phyloP scores from a whole-genome alignment of 2,888 invertebrate species.

The Caenorhabditis sinica region DNA sequence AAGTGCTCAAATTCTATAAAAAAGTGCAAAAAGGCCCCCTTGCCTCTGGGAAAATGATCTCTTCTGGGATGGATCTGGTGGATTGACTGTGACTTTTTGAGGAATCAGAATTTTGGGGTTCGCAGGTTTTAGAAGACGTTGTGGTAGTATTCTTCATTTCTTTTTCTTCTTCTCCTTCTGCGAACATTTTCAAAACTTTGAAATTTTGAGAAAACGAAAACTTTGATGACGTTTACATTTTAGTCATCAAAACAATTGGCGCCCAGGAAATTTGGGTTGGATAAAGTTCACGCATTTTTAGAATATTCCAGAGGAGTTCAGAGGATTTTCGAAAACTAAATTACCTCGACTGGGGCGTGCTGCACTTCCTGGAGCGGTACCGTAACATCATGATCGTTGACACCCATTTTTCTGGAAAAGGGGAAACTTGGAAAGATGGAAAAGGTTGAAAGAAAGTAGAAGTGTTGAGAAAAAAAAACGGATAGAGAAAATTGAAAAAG shows the following conservation, averaged over 20 bases:
- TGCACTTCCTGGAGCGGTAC: slow-evolving; percentile 47
- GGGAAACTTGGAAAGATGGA: background rate
- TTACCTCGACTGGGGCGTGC: slow-evolving; percentile 17
- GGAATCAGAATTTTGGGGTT: background rate
- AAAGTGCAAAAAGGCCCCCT: slow-evolving; percentile 2
- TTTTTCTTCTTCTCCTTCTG: background rate
- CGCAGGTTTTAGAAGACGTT: background rate
- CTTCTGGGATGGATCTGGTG: background rate
- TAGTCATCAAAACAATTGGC: background rate
- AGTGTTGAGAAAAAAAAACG: background rate
- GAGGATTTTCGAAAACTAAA: background rate
- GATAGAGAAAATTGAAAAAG: background rate
- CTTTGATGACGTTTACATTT: background rate
- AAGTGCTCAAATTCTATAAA: no score
- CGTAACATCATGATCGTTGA: slow-evolving; percentile 51
- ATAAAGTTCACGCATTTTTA: background rate
- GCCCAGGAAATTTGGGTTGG: no score
- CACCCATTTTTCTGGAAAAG: slow-evolving; percentile 38
- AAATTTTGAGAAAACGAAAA: background rate
- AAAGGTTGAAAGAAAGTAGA: background rate
- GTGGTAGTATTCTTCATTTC: background rate
- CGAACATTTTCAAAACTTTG: slow-evolving; percentile 5
- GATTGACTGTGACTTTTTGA: background rate
- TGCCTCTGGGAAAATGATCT: slow-evolving; percentile 21
- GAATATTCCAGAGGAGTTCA: no score